These are phyloP conservation scores for Lasioglossum baleicum DNA, from an alignment of 1,140 invertebrate species.

Conservation along the genomic window DNA sequence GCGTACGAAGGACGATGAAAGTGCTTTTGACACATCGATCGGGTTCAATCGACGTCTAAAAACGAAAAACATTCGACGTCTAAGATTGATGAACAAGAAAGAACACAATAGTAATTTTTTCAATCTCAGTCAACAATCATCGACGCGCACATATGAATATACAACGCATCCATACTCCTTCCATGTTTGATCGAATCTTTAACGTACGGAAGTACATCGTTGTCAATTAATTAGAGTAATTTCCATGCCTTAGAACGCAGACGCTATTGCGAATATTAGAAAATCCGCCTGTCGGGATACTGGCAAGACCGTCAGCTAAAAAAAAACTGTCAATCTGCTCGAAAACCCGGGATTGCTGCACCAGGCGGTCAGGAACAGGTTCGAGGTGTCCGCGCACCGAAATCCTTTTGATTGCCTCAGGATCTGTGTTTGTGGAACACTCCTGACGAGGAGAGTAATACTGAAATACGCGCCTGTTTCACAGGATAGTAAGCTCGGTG, in stretches of 20 bases:
- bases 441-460: conserved; percentile 24
- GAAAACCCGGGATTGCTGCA: conserved; percentile 73
- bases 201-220: not conserved
- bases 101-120: not conserved
- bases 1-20: conserved; percentile 40
- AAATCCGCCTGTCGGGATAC: conserved; percentile 21
- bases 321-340: conserved; percentile 75
- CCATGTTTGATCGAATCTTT: too few species aligned
- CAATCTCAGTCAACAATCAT: too few species aligned
- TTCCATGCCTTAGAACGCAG: not conserved
- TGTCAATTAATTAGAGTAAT: not conserved
- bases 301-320: conserved; percentile 48
- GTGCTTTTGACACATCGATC: conserved; percentile 34
- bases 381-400: conserved; percentile 38
- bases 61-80: conserved; percentile 1
- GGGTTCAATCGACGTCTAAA: conserved; percentile 7
- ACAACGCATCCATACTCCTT: too few species aligned
- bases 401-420: conserved; percentile 38
- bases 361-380: conserved; percentile 63
- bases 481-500: conserved; percentile 70
- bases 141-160: too few species aligned
- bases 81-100: not conserved
- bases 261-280: not conserved
- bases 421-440: conserved; percentile 20
- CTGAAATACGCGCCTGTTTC: conserved; percentile 71